Base-by-base conservation (phyloP, 2,888 invertebrate species). In the Netelia fuscicornis region DNA sequence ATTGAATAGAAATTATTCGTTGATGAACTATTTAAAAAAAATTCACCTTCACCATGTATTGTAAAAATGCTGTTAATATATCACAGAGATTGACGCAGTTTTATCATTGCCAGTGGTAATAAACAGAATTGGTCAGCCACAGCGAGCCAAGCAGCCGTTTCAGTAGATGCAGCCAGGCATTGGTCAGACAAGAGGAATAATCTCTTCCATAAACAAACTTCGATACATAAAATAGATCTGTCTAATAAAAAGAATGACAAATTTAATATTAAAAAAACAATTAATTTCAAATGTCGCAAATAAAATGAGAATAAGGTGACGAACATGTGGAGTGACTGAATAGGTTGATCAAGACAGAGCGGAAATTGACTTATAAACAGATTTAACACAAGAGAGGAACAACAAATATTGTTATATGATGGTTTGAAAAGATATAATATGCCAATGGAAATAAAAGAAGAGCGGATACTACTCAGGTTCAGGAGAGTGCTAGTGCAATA, bases 41-140 rank as follows among this genome's bases (percentile, higher is more conserved):
- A 13, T 48, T 48, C 48, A 10, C 13, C 1, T 11, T 48, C 3
- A 48, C 48, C 13, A 48, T 48, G 2, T 48, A 3, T 48, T 48
- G 48, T 10, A 0, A 48, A 48, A 48, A 48, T 48, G 13, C 48
- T 2, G 10, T 13, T 11, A 48, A 48, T 6, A 37, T 6, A 48
- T 48, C 13, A 2, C 6, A 13, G 11, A 20, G 8, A 72, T 42
- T 11, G 11, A 0, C 5, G 20, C 58, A 2, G 56, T 13, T 20
- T 37, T 60, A 10, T n/a, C 20, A 25, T 54, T 37, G 8, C 58
- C 8, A 79, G 78, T 79, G 20, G 60, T 70, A 58, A 62, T 42
- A 62, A 25, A 52, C 48, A 11, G n/a, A 54, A 71, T 23, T 60
- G 62, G 52, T 79, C 78, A n/a, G 62, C 62, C 62, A 37, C 37